Conservation (phyloP, 2,888 invertebrate species). For the Drosophila silvestris region DNA sequence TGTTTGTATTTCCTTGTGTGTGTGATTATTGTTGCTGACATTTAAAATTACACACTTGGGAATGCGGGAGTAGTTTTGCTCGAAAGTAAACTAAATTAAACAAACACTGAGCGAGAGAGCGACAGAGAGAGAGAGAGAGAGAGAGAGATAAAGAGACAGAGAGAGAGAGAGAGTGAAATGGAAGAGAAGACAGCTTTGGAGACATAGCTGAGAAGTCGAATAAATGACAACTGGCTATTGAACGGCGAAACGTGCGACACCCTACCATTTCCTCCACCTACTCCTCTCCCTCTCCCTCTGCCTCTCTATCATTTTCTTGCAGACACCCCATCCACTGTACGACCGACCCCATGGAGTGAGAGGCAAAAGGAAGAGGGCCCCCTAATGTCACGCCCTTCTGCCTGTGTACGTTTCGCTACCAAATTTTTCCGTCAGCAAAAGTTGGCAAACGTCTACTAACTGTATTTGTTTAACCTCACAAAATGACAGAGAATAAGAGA, state of each 20-base stretch:
- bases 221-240: conserved; percentile 66
- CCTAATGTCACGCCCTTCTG: conserved; percentile 16
- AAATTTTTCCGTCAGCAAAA: conserved; percentile 59
- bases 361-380: not conserved
- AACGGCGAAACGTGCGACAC: conserved; percentile 59
- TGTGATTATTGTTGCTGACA: conserved; percentile 74
- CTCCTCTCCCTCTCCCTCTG: not conserved
- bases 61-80: conserved; percentile 70
- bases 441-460: conserved; percentile 50
- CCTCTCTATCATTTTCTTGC: not conserved
- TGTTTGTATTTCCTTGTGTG: conserved; percentile 16
- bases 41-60: conserved; percentile 79
- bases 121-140: not conserved
- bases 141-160: not conserved
- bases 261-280: not conserved
- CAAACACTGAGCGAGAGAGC: conserved; percentile 34
- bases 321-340: not conserved
- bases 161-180: not conserved
- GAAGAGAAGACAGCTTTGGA: not conserved
- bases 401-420: conserved; percentile 37
- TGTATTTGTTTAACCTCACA: conserved; percentile 70
- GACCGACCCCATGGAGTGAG: conserved; percentile 8
- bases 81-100: conserved; percentile 77
- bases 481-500: not conserved
- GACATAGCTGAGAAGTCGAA: conserved; percentile 15